Evolutionary conservation across 2,797 vertebrate genomes (phyloP), one percentile per base, ranked within the genome.

Genomic region (Ciconia nigra): DNA sequence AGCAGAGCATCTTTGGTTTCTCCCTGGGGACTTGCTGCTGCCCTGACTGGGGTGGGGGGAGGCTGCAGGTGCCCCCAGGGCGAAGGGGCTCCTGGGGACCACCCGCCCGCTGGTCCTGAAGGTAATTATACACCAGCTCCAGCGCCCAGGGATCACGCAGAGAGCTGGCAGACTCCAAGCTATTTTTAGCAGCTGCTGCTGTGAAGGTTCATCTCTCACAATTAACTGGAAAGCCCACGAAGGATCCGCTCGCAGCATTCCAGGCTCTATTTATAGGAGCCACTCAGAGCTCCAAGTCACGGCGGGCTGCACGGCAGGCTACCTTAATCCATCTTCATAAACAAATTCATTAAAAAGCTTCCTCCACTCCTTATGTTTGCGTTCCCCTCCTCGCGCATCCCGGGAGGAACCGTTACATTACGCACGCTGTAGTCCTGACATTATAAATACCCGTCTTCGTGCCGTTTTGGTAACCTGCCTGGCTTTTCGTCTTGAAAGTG

Each of bases 201-300:
- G 62, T 19, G 20, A 13, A 73, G 78, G 96, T 93, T 97, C 90
- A 78, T 96, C 94, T 92, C 97, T 90, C 87, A 91, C 96, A 96
- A 96, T 97, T 98, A 98, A 97, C 82, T 94, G 83, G 97, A 97
- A 97, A 95, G 65, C 74, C 79, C 79, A 89, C 41, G 73, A 95
- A 96, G 94, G 96, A 95, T 90, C 83, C 22, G 81, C 87, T 72
- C 2, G 0, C 85, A 89, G 88, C 92, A 93, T 96, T 83, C 81
- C 71, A 57, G 69, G 46, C 72, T 80, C 92, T 97, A 94, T 97
- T 97, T 97, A 95, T 79, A 97, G 97, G 89, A 96, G 73, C 78
- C 55, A 21, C 91, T 91, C 59, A 37, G 67, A 74, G 82, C 77
- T 95, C 57, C 83, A 41, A 94, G 89, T 90, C 96, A 92, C 49